Evolutionary conservation across 2,888 invertebrate species (phyloP).

Genomic region (Melieria crassipennis): DNA sequence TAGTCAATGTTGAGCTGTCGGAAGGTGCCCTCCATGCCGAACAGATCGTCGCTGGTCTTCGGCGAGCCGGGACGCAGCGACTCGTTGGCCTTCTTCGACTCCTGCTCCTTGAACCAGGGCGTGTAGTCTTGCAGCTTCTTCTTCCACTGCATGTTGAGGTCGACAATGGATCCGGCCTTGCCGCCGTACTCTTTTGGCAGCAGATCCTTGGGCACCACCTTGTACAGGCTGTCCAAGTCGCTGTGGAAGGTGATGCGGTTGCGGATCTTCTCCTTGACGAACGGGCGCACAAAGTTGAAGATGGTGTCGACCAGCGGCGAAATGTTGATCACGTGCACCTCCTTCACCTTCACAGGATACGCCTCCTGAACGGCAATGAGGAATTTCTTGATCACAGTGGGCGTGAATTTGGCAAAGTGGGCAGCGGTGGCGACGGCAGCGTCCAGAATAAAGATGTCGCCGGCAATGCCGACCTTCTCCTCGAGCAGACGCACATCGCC

Average conservation of each 20-base stretch:
- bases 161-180: slow-evolving; percentile 76
- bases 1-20: slow-evolving; percentile 85
- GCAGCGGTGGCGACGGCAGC: slow-evolving; percentile 81
- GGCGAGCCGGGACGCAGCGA: slow-evolving; percentile 84
- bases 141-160: slow-evolving; percentile 81
- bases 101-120: slow-evolving; percentile 84
- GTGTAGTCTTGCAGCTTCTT: slow-evolving; percentile 80
- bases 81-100: slow-evolving; percentile 81
- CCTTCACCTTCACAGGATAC: slow-evolving; percentile 87
- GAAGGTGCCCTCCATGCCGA: slow-evolving; percentile 91
- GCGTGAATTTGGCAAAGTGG: slow-evolving; percentile 87
- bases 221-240: slow-evolving; percentile 78
- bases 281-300: slow-evolving; percentile 85
- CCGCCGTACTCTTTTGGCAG: slow-evolving; percentile 87
- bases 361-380: slow-evolving; percentile 88
- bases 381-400: slow-evolving; percentile 84
- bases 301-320: slow-evolving; percentile 86
- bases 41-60: slow-evolving; percentile 85
- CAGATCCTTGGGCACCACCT: slow-evolving; percentile 81
- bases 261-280: slow-evolving; percentile 87
- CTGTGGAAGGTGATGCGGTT: slow-evolving; percentile 84
- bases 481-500: slow-evolving; percentile 83
- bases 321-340: slow-evolving; percentile 86
- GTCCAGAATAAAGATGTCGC: slow-evolving; percentile 84
- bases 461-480: slow-evolving; percentile 83